Evolutionary conservation across 1,140 invertebrate genomes (phyloP).

Genomic region (Drosophila auraria): DNA sequence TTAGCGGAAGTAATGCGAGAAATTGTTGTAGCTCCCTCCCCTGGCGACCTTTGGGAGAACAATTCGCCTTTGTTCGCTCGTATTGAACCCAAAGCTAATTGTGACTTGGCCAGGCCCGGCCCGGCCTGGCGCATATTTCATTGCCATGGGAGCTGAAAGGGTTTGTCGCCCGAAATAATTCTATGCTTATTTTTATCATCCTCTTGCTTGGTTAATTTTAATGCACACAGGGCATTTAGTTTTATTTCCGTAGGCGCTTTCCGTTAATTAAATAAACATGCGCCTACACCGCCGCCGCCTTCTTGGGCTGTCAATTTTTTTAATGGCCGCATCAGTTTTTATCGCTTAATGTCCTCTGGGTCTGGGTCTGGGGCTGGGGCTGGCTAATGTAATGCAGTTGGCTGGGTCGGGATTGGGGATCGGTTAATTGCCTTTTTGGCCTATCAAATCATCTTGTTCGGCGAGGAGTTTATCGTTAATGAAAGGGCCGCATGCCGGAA

Average conservation of each 20-base stretch:
- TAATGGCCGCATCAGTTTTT: conserved; percentile 73
- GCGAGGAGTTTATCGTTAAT: conserved; percentile 51
- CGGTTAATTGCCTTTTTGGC: conserved; percentile 66
- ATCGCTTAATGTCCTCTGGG: conserved; percentile 57
- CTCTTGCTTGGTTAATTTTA: conserved; percentile 77
- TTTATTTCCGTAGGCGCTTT: conserved; percentile 61
- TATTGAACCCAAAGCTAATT: conserved; percentile 63
- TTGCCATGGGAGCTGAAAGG: conserved; percentile 52
- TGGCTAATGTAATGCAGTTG: conserved; percentile 53
- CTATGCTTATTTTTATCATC: conserved; percentile 65
- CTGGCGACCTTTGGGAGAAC: conserved; percentile 19
- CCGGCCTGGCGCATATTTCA: conserved; percentile 37
- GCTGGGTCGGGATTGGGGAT: conserved; percentile 12
- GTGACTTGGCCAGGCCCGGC: conserved; percentile 37
- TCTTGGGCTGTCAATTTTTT: conserved; percentile 40
- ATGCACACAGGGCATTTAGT: conserved; percentile 63
- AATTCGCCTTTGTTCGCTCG: conserved; percentile 46
- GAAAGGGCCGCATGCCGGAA: conserved; percentile 24
- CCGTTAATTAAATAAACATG: conserved; percentile 76
- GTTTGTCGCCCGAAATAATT: conserved; percentile 43
- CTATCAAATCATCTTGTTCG: conserved; percentile 66
- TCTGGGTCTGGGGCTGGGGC: not conserved
- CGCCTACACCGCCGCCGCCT: conserved; percentile 11
- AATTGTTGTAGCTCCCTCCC: conserved; percentile 63
- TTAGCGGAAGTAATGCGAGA: conserved; percentile 84